Evolutionary conservation across 2,888 invertebrate species (phyloP), one percentile per base, ranked within the genome.

Genomic region (Hyposoter didymator): DNA sequence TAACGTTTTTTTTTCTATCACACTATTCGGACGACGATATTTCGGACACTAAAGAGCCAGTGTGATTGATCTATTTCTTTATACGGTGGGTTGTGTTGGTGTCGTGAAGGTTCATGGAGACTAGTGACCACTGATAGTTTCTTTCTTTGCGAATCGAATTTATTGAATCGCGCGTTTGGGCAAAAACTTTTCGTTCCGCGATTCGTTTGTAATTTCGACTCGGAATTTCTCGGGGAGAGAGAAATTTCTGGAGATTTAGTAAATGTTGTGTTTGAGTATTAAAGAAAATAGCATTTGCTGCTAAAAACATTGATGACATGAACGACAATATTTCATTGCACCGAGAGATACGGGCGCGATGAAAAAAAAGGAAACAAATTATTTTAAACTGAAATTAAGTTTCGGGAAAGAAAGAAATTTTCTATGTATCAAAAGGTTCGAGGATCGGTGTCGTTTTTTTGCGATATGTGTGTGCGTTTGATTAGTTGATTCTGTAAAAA

Each of bases 31-130:
- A 67, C 66, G 59, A 73, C 55, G 67, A 84, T 47, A 73, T 28
- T 28, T 66, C 81, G 73, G 62, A 43, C 52, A 28, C 75, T 69
- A 75, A 19, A 45, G 74, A 64, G 49, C 45, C 73, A 45, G 64
- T 19, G 22, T 59, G 28, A 72, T 43, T 49, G 69, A 70, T 78
- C 47, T 59, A 43, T 55, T 73, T 12, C 59, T 49, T 67, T 62
- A n/a, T 78, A 73, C 62, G 49, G 14, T 62, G 78, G 73, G 45
- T 76, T 3, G 55, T 78, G 49, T 43, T 78, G 78, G 78, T 87
- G 87, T 84, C 76, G 86, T 87, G 81, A 84, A 67, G 80, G 28
- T 4, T 28, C 14, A 82, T 83, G 80, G 70, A 76, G 79, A 85
- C 69, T 85, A 64, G 78, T 82, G 80, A 80, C 73, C 82, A 73